A percentile compares a stretch with the other conserved stretches of the same genome.
Evolutionary conservation across 2,113 vertebrate genomes (phyloP).

Genomic region (Petroica traversi): DNA sequence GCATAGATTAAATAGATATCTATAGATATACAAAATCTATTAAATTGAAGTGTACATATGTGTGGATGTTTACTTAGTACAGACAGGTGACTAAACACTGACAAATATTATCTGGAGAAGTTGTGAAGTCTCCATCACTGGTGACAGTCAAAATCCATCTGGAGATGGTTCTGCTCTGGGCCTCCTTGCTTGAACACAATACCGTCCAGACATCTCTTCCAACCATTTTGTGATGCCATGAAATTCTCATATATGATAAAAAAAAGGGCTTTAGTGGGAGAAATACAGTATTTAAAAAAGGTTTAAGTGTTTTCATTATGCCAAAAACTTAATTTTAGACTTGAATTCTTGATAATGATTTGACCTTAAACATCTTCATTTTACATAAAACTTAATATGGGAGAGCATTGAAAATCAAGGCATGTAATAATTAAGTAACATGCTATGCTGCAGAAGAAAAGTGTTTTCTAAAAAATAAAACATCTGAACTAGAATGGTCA

Average conservation of each 20-base stretch:
- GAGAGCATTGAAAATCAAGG: neutral
- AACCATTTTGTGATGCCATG: neutral
- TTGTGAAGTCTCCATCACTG: neutral
- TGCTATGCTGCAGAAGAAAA: neutral
- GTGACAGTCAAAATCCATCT: neutral
- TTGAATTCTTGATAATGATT: neutral
- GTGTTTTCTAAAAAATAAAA: neutral
- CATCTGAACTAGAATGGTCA: neutral
- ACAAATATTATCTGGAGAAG: neutral
- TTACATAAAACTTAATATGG: neutral
- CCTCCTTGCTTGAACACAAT: neutral
- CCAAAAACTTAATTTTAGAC: neutral
- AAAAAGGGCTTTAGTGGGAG: neutral
- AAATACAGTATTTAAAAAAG: neutral
- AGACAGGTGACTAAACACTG: neutral
- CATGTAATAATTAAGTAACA: neutral
- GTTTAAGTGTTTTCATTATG: neutral
- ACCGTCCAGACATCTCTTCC: neutral
- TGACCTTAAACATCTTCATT: neutral
- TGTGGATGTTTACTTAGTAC: too few species aligned
- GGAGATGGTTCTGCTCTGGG: neutral
- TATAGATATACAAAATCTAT: neutral
- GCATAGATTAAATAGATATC: neutral
- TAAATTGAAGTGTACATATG: accelerated
- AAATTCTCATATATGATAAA: neutral